Conservation (phyloP, 2,113 vertebrate genomes). For the Cynoglossus semilaevis region DNA sequence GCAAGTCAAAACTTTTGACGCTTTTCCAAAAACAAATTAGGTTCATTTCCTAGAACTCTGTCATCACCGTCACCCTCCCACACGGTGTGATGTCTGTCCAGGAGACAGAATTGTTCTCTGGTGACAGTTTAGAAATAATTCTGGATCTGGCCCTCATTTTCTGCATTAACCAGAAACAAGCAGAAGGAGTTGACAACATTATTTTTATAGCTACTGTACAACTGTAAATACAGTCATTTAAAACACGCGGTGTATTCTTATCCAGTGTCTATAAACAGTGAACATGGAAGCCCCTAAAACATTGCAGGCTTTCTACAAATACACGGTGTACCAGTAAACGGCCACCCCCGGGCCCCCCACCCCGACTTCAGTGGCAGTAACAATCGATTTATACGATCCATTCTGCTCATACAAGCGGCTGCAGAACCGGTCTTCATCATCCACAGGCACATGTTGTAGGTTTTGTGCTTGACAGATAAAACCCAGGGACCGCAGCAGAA, state of each 20-base stretch:
- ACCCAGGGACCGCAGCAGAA: conserved; percentile 25
- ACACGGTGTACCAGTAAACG: conserved; percentile 22
- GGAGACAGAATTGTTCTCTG: conserved; percentile 23
- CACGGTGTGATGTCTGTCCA: conserved; percentile 37
- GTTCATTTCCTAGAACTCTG: conserved; percentile 25
- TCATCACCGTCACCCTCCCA: conserved; percentile 29
- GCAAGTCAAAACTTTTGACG: background rate
- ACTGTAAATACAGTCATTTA: background rate
- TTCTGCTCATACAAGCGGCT: conserved; percentile 39
- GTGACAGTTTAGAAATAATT: conserved; percentile 17
- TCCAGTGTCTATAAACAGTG: conserved; percentile 7
- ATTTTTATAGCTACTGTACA: background rate
- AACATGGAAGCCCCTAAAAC: conserved; percentile 34
- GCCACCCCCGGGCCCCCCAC: conserved; percentile 10
- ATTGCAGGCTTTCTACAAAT: conserved; percentile 27
- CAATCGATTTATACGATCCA: conserved; percentile 65
- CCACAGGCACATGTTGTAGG: conserved; percentile 38
- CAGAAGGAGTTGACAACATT: background rate
- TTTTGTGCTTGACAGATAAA: conserved; percentile 52
- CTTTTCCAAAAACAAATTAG: conserved; percentile 21
- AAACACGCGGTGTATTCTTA: background rate
- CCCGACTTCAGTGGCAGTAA: conserved; percentile 35
- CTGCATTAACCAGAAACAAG: conserved; percentile 12
- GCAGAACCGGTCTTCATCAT: conserved; percentile 59
- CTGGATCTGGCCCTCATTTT: conserved; percentile 10